Evolutionary conservation across 2,888 invertebrate species (phyloP), one percentile per base, ranked within the genome.

Genomic region (Carabus problematicus): DNA sequence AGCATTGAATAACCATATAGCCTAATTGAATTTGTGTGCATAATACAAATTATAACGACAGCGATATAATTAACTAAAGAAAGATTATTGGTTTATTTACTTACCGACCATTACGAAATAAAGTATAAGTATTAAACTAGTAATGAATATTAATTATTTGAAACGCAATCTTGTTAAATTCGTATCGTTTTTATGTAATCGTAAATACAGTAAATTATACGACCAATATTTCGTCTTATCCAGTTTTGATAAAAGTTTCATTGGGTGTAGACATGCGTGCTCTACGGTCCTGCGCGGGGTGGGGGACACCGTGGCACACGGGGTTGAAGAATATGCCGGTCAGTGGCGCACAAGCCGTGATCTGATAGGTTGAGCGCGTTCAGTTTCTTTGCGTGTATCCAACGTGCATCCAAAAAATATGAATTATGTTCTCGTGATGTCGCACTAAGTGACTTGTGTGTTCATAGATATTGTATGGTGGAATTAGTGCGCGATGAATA

Each of bases 201-300:
- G 29, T 29, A 6, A 29, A 29, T 6, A 29, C 29, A 29, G 3
- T 29, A 29, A 29, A 29, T 3, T 29, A 29, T 29, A 6, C 29
- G 29, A 29, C 16, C 16, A 60, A 45, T 43, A 12, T 12, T 45
- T 43, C 45, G 1, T 8, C 9, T 14, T 29, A 55, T 55, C 29
- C 16, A 18, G 4, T 29, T 55, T 16, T 56, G 40, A 56, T 56
- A 56, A 56, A 19, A 16, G 19, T 29, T 39, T 61, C 47, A 61
- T 61, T 61, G 9, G 49, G 39, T n/a, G n/a, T n/a, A 18, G 61
- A 19, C 61, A 47, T 61, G 61, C 61, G 61, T 61, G 60, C 18
- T 60, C 12, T 8, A 18, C 29, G 49, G 14, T 47, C 12, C 8
- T 29, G 9, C 60, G n/a, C n/a, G 45, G n/a, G 49, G 49, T 40